A percentile compares a stretch with the other conserved stretches of the same genome.
phyloP scores from a whole-genome alignment of 2,113 vertebrate genomes.

The Scophthalmus maximus region DNA sequence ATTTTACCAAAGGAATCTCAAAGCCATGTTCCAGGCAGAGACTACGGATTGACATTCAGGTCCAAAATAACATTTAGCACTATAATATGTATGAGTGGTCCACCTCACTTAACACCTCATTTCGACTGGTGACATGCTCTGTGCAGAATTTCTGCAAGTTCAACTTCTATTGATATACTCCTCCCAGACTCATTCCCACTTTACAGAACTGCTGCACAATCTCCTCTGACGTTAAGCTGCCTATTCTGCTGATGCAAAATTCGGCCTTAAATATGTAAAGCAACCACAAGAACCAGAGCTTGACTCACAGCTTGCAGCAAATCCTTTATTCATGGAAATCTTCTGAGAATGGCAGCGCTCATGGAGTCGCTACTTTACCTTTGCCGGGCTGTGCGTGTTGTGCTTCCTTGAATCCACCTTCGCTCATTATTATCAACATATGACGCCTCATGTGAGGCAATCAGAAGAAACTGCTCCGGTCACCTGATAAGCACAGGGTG shows the following conservation, averaged over 20 bases:
- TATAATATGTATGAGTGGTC: not conserved
- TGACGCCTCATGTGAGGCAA: conserved; percentile 33
- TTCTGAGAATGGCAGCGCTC: conserved; percentile 66
- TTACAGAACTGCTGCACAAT: conserved; percentile 56
- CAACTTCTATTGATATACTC: conserved; percentile 36
- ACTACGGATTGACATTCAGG: not conserved
- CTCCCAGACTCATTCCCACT: conserved; percentile 34
- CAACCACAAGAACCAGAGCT: conserved; percentile 71
- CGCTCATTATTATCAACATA: conserved; percentile 54
- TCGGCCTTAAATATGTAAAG: conserved; percentile 77
- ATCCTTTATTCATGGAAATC: conserved; percentile 78
- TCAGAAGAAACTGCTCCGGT: conserved; percentile 44
- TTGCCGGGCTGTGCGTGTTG: conserved; percentile 40
- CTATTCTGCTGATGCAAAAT: conserved; percentile 60
- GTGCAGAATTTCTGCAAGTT: conserved; percentile 26
- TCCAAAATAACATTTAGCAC: not conserved
- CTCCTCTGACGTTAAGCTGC: conserved; percentile 69
- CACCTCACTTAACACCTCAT: not conserved
- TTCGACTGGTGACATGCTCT: conserved; percentile 5
- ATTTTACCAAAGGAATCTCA: not conserved
- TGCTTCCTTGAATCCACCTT: conserved; percentile 47
- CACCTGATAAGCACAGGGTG: conserved; percentile 45
- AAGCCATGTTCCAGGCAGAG: not conserved
- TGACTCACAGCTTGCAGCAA: conserved; percentile 77
- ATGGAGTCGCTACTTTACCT: conserved; percentile 56